phyloP scores from a whole-genome alignment of 2,888 invertebrate genomes.

The Melieria omissa region DNA sequence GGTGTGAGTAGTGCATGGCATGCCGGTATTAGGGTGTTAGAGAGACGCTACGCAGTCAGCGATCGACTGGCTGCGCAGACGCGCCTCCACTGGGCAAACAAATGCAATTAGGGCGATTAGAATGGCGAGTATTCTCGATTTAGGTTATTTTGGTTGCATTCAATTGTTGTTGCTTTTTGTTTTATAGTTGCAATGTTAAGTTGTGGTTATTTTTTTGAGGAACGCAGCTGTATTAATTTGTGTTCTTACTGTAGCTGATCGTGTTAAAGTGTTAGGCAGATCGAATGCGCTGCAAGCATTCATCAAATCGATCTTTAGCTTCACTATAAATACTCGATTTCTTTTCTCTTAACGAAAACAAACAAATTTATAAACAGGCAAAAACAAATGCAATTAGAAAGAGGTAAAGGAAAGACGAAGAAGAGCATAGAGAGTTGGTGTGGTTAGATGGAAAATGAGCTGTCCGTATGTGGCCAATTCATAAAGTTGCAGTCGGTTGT shows the following conservation, averaged over 20 bases:
- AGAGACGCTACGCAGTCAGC: neutral
- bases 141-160: too few species aligned
- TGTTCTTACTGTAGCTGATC: slow-evolving; percentile 31
- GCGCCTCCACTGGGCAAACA: too few species aligned
- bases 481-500: too few species aligned
- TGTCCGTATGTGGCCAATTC: too few species aligned
- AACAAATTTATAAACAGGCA: slow-evolving; percentile 62
- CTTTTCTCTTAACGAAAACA: slow-evolving; percentile 46
- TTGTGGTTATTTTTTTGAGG: neutral
- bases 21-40: slow-evolving; percentile 11
- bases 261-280: slow-evolving; percentile 8
- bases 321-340: slow-evolving; percentile 1
- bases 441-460: too few species aligned
- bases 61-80: too few species aligned
- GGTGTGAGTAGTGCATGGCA: slow-evolving; percentile 11
- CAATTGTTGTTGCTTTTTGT: neutral
- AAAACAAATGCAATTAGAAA: slow-evolving; percentile 48
- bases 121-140: too few species aligned
- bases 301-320: neutral
- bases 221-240: neutral
- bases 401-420: slow-evolving; percentile 3
- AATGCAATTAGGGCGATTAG: too few species aligned
- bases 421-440: too few species aligned
- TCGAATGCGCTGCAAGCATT: too few species aligned
- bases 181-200: slow-evolving; percentile 9